A percentile compares a stretch with the other conserved stretches of the same genome.
Conservation (phyloP, 1,140 invertebrate species). For the Pteromalus puparum region DNA sequence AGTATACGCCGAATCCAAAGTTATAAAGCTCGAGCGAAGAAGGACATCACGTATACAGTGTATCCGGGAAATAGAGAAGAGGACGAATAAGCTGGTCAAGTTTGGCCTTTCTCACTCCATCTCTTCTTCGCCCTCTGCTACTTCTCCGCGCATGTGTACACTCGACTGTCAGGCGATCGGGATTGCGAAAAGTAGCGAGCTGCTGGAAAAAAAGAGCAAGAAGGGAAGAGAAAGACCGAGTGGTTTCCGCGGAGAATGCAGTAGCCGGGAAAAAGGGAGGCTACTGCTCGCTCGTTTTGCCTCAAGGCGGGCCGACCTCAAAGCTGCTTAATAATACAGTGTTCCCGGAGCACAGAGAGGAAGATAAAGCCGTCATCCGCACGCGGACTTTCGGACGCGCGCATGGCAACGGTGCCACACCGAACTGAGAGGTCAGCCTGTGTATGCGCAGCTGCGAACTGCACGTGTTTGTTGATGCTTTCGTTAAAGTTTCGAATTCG, state of each 20-base stretch:
- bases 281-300: not conserved
- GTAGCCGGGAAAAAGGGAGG: not conserved
- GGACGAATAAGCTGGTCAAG: not conserved
- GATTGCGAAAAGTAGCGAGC: not conserved
- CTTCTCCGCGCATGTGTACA: not conserved
- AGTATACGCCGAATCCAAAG: not conserved
- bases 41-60: not conserved
- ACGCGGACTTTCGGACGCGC: not conserved
- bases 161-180: conserved; percentile 6
- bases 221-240: not conserved
- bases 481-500: too few species aligned
- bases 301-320: conserved; percentile 1
- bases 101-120: not conserved
- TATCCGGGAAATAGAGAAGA: not conserved
- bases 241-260: not conserved
- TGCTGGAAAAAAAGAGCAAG: not conserved
- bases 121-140: not conserved
- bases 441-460: not conserved
- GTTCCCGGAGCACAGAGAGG: not conserved
- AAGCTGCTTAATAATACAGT: conserved; percentile 41
- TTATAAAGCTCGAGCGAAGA: not conserved
- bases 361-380: conserved; percentile 11
- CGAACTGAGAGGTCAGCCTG: not conserved
- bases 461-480: not conserved
- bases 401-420: not conserved